Conservation (phyloP, 2,797 vertebrate genomes). For the Molossus alvarezi region DNA sequence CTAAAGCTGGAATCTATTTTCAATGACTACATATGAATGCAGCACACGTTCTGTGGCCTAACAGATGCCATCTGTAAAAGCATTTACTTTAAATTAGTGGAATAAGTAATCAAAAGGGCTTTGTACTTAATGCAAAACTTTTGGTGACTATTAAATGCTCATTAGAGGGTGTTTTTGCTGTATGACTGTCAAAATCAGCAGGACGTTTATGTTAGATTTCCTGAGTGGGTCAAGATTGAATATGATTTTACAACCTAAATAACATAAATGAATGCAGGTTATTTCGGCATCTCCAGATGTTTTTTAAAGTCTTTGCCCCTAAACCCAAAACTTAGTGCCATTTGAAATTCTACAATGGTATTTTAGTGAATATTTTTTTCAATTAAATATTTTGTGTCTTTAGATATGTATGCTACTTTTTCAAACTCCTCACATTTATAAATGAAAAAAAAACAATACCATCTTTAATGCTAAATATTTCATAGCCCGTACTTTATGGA, state of each 20-base stretch:
- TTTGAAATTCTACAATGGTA: constrained; percentile 88
- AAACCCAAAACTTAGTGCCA: constrained; percentile 88
- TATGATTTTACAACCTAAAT: constrained; percentile 94
- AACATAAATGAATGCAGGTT: constrained; percentile 93
- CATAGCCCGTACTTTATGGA: constrained; percentile 42
- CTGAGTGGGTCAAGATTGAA: constrained; percentile 94
- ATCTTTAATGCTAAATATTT: constrained; percentile 26
- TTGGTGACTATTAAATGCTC: constrained; percentile 95
- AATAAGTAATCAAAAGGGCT: constrained; percentile 95
- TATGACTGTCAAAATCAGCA: constrained; percentile 94
- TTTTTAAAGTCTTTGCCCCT: constrained; percentile 89
- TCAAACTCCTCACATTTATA: constrained; percentile 58
- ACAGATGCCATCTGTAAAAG: constrained; percentile 95
- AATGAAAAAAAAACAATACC: not conserved
- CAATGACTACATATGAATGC: constrained; percentile 92
- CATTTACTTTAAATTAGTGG: constrained; percentile 95
- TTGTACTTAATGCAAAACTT: constrained; percentile 95
- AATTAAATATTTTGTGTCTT: constrained; percentile 80
- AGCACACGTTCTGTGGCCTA: constrained; percentile 91
- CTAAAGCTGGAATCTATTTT: constrained; percentile 93
- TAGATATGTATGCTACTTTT: constrained; percentile 64
- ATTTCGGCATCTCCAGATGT: constrained; percentile 93
- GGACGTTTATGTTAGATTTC: constrained; percentile 94
- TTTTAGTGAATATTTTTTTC: constrained; percentile 85
- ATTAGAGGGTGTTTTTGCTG: constrained; percentile 94